Conservation (phyloP, 35 echinoderm and acorn worm species). For the Eucidaris tribuloides region DNA sequence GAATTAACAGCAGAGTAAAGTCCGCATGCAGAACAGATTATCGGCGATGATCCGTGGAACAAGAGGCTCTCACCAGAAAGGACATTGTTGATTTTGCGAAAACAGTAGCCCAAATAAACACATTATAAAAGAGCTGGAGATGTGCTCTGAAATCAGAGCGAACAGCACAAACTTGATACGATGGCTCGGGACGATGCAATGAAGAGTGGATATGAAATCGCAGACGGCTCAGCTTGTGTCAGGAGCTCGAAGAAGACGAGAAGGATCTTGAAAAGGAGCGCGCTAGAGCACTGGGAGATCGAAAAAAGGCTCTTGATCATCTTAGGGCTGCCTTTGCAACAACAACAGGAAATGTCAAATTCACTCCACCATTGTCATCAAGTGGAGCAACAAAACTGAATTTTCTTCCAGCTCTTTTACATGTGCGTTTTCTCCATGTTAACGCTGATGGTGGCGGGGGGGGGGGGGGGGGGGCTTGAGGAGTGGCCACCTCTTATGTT, state of each 20-base stretch:
- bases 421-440: no score
- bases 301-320: slow-evolving; percentile 42
- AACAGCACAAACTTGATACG: not conserved
- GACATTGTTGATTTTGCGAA: not conserved
- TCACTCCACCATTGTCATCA: not conserved
- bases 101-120: not conserved
- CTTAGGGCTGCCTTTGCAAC: slow-evolving; percentile 40
- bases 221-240: slow-evolving; percentile 26
- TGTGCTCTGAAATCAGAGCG: not conserved
- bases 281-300: slow-evolving; percentile 6
- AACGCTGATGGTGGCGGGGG: no score
- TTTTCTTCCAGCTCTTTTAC: not conserved
- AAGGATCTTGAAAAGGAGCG: slow-evolving; percentile 39
- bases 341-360: not conserved
- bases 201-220: slow-evolving; percentile 18
- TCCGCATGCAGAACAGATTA: slow-evolving; percentile 34
- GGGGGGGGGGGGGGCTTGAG: no score
- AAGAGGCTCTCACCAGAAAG: slow-evolving; percentile 1
- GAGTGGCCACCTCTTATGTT: no score
- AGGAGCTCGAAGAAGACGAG: slow-evolving; percentile 13
- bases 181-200: slow-evolving; percentile 37
- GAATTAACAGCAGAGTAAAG: not conserved
- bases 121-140: not conserved
- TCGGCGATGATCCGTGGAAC: not conserved
- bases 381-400: not conserved